Evolutionary conservation across 2,797 vertebrate genomes (phyloP), one percentile per base, ranked within the genome.

Genomic region (Coregonus ussuriensis): DNA sequence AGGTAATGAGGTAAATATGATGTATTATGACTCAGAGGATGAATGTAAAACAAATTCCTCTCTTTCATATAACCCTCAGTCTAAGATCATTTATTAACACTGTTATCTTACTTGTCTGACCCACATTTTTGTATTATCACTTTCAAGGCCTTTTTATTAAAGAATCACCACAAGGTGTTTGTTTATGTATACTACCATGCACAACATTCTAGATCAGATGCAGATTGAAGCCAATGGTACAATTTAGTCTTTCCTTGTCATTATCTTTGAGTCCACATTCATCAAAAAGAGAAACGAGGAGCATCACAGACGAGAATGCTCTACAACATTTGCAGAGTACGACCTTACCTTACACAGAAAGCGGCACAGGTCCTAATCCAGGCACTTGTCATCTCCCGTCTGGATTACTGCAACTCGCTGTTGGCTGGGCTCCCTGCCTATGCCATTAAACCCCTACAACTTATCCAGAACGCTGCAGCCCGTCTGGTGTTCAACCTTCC

Each of bases 171-270:
- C 37, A 41, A 41, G 7, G 37, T 0, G 37, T 41, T 9, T 33
- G 66, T 68, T 68, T 68, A 68, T 35, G 21, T 65, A 29, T 65
- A 65, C n/a, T 21, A 29, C n/a, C n/a, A 9, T 21, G 62, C 6
- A 65, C 62, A 65, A 29, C 31, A 74, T 71, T 77, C 54, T 66
- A 41, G 66, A 63, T 56, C 76, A 29, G 67, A 73, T 21, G 66
- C 37, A 15, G 31, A 47, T 67, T 68, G 53, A 54, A 56, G 66
- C 13, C 71, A 65, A 25, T 31, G 56, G 35, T 25, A 71, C 71
- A 74, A 77, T 75, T 81, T 72, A 74, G 67, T 54, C n/a, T 6
- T n/a, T 33, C 35, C 67, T 75, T 78, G 76, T 72, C 76, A 71
- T 69, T 65, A 7, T 59, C 29, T 47, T 31, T 52, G 41, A 56